A percentile compares a stretch with the other conserved stretches of the same genome.
phyloP scores from a whole-genome alignment of 2,888 invertebrate genomes.

The Koerneria pararmatus region DNA sequence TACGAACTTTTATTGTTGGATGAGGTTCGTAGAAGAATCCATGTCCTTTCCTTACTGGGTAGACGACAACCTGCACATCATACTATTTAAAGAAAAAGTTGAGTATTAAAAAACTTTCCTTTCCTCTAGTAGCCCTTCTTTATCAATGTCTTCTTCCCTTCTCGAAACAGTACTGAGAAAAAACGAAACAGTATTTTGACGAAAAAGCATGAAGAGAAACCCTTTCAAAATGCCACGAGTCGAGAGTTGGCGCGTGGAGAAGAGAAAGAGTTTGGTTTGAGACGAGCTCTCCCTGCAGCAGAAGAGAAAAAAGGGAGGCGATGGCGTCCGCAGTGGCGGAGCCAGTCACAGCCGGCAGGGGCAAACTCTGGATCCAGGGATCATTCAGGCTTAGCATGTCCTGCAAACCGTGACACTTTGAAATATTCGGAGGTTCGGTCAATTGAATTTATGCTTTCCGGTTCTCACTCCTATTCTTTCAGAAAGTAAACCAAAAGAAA shows the following conservation, averaged over 20 bases:
- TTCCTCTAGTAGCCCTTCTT: no score
- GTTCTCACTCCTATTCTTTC: no score
- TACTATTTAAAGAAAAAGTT: conserved; percentile 1
- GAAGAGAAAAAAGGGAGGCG: conserved; percentile 42
- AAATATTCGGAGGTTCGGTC: no score
- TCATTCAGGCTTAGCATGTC: conserved; percentile 46
- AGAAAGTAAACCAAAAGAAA: no score
- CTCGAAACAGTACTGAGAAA: no score
- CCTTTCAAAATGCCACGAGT: conserved; percentile 51
- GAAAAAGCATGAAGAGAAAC: no score
- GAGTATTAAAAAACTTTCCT: background rate
- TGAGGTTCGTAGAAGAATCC: conserved; percentile 55
- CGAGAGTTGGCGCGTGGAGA: conserved; percentile 39
- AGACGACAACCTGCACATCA: conserved; percentile 39
- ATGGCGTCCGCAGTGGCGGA: conserved; percentile 40
- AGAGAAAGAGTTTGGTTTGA: conserved; percentile 35
- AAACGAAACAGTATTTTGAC: no score
- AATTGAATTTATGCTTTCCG: no score
- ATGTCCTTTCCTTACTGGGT: conserved; percentile 53
- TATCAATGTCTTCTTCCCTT: no score
- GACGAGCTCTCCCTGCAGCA: conserved; percentile 40
- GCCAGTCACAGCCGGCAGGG: conserved; percentile 46
- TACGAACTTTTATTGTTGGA: conserved; percentile 40
- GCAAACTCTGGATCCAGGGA: conserved; percentile 40
- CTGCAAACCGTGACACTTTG: no score